These are phyloP conservation scores for Rhizoglyphus robini DNA, from an alignment of 1,140 invertebrate genomes.

Conservation along the genomic window DNA sequence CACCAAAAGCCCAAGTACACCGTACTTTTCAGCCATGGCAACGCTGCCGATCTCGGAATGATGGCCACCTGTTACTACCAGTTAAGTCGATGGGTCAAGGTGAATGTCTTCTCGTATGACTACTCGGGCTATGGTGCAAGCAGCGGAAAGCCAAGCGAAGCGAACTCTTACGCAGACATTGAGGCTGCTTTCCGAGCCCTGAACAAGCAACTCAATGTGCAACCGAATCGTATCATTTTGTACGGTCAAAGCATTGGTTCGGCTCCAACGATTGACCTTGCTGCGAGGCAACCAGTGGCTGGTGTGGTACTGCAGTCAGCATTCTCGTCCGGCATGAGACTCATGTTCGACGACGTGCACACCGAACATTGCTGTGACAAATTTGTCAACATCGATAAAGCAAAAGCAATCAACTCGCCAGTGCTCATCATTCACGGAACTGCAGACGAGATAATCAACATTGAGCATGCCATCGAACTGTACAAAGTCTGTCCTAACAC, in stretches of 20 bases:
- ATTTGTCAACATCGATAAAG: too few species aligned
- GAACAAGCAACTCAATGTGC: slow-evolving; percentile 35
- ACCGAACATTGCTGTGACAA: too few species aligned
- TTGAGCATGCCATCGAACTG: too few species aligned
- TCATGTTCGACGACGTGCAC: too few species aligned
- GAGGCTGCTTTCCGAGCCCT: slow-evolving; percentile 39
- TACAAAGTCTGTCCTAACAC: too few species aligned
- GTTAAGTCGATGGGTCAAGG: neutral
- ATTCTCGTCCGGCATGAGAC: too few species aligned
- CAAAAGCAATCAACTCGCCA: too few species aligned
- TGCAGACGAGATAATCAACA: too few species aligned
- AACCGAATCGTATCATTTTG: slow-evolving; percentile 38
- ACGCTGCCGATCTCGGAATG: slow-evolving; percentile 35
- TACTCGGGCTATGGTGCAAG: slow-evolving; percentile 36
- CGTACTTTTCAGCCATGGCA: slow-evolving; percentile 42
- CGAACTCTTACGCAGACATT: slow-evolving; percentile 44
- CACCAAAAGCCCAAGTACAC: slow-evolving; percentile 29
- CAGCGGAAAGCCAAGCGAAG: slow-evolving; percentile 38
- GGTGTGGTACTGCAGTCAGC: too few species aligned
- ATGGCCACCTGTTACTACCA: slow-evolving; percentile 34
- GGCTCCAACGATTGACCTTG: slow-evolving; percentile 43
- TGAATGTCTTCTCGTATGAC: slow-evolving; percentile 40
- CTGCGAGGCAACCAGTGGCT: too few species aligned
- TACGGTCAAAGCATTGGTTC: slow-evolving; percentile 40
- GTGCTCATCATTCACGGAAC: too few species aligned